These are phyloP conservation scores for Neodon shergylaensis DNA, from an alignment of 2,113 vertebrate species.

Conservation along the genomic window DNA sequence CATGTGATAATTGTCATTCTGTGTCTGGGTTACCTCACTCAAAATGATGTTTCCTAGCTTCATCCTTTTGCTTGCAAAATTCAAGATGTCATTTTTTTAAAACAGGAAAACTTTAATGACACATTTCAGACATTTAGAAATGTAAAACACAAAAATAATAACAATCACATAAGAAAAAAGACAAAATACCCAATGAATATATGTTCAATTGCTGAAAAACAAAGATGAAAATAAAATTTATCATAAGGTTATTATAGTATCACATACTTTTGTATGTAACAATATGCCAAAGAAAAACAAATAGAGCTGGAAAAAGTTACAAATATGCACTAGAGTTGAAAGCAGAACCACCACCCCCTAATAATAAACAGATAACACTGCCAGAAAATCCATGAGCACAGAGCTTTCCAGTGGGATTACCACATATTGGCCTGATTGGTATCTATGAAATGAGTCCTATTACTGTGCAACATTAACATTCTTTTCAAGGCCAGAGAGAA, in stretches of 20 bases:
- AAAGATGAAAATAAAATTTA: not conserved
- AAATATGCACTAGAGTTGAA: not conserved
- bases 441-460: not conserved
- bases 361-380: not conserved
- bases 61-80: too few relatives aligned
- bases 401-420: not conserved
- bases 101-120: not conserved
- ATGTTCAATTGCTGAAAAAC: not conserved
- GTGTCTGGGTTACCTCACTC: too few relatives aligned
- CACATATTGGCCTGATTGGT: not conserved
- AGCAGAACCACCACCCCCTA: not conserved
- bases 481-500: conserved; percentile 15
- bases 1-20: too few relatives aligned
- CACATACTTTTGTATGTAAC: too few relatives aligned
- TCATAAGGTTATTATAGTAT: not conserved
- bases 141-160: not conserved
- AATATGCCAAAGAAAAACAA: not conserved
- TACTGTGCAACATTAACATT: not conserved
- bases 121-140: not conserved
- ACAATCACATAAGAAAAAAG: not conserved
- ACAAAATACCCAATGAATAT: accelerated
- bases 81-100: not conserved
- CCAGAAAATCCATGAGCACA: not conserved
- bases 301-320: not conserved
- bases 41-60: too few relatives aligned